Conservation (phyloP, 2,797 vertebrate species). For the Hephaestus fuliginosus region DNA sequence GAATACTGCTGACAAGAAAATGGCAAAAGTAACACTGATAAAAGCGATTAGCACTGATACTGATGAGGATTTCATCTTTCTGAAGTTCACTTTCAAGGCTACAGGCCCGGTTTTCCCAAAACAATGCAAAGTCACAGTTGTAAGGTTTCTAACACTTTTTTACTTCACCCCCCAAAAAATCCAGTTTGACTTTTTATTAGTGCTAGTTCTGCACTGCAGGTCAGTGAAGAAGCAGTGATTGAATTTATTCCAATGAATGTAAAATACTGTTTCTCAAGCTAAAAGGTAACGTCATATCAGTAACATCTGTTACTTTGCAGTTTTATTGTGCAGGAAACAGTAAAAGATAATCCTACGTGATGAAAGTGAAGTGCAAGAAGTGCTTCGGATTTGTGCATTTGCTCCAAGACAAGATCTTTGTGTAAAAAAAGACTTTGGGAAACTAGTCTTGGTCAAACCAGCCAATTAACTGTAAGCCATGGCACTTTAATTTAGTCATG, state of each 20-base stretch:
- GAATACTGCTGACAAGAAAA: background rate
- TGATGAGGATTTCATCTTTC: background rate
- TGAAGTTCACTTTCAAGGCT: background rate
- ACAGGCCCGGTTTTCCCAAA: constrained; percentile 1
- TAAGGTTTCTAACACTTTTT: background rate
- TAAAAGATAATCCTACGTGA: background rate
- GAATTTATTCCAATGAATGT: background rate
- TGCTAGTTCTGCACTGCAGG: background rate
- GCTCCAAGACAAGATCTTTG: background rate
- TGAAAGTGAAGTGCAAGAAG: background rate
- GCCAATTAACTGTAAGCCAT: constrained; percentile 29
- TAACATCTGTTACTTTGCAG: constrained; percentile 3
- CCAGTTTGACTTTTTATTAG: background rate
- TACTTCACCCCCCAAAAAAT: background rate
- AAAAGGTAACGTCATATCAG: background rate
- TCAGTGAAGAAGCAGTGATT: background rate
- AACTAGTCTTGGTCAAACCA: background rate
- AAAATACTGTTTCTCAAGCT: background rate
- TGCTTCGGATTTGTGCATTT: constrained; percentile 1
- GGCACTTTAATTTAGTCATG: constrained; percentile 57
- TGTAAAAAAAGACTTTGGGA: background rate
- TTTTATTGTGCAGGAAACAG: background rate
- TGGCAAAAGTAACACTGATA: constrained; percentile 7
- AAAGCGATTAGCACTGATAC: constrained; percentile 45
- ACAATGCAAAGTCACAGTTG: background rate